phyloP scores from a whole-genome alignment of 30 jellyfish, hydroid and myxozoan genomes.

The Pseudorhiza aurosa region DNA sequence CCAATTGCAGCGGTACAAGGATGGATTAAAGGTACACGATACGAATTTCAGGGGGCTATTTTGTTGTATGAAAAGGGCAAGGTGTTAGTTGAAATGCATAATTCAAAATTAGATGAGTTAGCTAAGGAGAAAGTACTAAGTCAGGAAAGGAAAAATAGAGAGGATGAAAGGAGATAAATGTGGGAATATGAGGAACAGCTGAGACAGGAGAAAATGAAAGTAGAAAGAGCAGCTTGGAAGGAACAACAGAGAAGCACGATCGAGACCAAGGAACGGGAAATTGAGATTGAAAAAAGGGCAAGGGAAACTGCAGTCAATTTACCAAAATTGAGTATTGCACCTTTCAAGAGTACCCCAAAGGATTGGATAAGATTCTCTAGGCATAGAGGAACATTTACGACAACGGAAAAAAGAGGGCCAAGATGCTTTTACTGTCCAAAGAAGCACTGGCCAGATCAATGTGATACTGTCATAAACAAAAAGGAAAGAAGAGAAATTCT shows the following conservation, averaged over 20 bases:
- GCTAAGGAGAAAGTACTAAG: not conserved
- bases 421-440: conserved; percentile 52
- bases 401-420: conserved; percentile 24
- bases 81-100: not conserved
- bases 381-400: conserved; percentile 20
- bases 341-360: conserved; percentile 58
- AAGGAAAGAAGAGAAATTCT: conserved; percentile 39
- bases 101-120: conserved; percentile 10
- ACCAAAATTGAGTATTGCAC: conserved; percentile 60
- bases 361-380: conserved; percentile 25
- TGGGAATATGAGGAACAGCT: conserved; percentile 6
- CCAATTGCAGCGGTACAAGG: conserved; percentile 9
- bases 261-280: conserved; percentile 47
- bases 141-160: conserved; percentile 44
- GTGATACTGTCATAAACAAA: conserved; percentile 21
- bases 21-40: conserved; percentile 8
- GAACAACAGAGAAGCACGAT: conserved; percentile 27
- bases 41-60: conserved; percentile 11
- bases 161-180: conserved; percentile 51
- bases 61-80: conserved; percentile 43
- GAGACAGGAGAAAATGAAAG: conserved; percentile 27
- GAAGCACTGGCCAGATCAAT: conserved; percentile 65
- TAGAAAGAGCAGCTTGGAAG: conserved; percentile 41
- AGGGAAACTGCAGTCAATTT: conserved; percentile 11
- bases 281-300: conserved; percentile 47